phyloP scores from a whole-genome alignment of 2,888 invertebrate genomes.

The Noctua pronuba region DNA sequence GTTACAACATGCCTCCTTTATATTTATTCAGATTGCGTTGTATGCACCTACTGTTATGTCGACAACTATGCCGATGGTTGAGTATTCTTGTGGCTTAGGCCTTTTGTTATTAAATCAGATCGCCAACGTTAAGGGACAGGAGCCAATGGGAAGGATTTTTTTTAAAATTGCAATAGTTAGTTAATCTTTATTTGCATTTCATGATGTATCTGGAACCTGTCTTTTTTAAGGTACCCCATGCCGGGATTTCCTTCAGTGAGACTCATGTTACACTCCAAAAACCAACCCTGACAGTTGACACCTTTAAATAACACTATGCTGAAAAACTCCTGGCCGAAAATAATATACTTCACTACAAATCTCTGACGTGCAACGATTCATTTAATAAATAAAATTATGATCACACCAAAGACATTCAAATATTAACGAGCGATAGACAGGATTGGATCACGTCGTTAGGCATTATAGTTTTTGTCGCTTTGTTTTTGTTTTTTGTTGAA shows the following conservation, averaged over 20 bases:
- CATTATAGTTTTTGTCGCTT: too few species aligned
- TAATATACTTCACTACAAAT: neutral
- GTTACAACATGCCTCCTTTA: conserved; percentile 61
- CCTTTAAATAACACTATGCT: neutral
- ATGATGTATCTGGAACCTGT: neutral
- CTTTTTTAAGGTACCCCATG: neutral
- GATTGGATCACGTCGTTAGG: neutral
- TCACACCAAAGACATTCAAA: neutral
- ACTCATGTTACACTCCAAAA: too few species aligned
- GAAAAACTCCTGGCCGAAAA: neutral
- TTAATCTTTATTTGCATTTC: neutral
- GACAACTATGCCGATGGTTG: conserved; percentile 48
- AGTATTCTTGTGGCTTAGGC: conserved; percentile 20
- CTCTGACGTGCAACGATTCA: neutral
- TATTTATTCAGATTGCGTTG: conserved; percentile 67
- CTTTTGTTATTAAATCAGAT: conserved; percentile 19
- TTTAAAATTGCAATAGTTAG: too few species aligned
- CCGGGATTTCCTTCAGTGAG: neutral
- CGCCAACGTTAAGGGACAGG: neutral
- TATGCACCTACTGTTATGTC: conserved; percentile 48
- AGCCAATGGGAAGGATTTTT: too few species aligned
- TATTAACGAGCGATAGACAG: too few species aligned
- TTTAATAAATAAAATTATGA: neutral
- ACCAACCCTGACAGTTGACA: neutral
- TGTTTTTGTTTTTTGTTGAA: too few species aligned